phyloP scores from a whole-genome alignment of 2,113 vertebrate genomes.

The Erythrolamprus reginae region DNA sequence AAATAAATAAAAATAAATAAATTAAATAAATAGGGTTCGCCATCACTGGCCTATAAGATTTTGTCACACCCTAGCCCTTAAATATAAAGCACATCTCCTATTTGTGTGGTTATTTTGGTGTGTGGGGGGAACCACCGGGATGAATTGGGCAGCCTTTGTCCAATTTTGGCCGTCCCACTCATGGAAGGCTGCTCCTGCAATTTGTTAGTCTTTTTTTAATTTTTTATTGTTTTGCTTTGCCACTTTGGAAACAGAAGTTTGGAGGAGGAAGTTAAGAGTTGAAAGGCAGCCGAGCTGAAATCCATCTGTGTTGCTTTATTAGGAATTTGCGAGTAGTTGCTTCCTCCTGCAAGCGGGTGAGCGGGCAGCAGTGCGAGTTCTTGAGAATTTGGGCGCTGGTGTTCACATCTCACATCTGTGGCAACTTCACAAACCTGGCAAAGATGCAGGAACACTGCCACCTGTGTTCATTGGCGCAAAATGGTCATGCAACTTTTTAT shows the following conservation, averaged over 20 bases:
- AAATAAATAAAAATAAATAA: no score
- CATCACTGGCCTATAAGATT: no score
- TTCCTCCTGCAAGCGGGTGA: background rate
- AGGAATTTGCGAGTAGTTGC: no score
- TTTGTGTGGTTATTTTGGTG: background rate
- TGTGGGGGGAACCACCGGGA: no score
- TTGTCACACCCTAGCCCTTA: background rate
- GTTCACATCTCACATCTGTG: background rate
- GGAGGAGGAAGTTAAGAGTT: background rate
- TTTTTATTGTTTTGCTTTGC: background rate
- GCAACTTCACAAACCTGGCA: background rate
- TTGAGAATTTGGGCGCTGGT: background rate
- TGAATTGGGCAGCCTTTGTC: background rate
- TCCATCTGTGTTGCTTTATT: background rate
- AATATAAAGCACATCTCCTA: background rate
- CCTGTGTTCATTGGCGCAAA: background rate
- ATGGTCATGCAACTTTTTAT: accelerated
- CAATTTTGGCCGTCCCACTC: background rate
- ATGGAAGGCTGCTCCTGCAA: background rate
- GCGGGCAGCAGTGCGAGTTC: background rate
- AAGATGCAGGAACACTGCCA: background rate
- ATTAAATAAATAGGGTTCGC: no score
- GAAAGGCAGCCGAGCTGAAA: no score
- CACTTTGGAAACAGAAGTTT: background rate
- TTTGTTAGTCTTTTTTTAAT: background rate